Conservation (phyloP, 2,113 vertebrate genomes). For the Ictalurus furcatus region DNA sequence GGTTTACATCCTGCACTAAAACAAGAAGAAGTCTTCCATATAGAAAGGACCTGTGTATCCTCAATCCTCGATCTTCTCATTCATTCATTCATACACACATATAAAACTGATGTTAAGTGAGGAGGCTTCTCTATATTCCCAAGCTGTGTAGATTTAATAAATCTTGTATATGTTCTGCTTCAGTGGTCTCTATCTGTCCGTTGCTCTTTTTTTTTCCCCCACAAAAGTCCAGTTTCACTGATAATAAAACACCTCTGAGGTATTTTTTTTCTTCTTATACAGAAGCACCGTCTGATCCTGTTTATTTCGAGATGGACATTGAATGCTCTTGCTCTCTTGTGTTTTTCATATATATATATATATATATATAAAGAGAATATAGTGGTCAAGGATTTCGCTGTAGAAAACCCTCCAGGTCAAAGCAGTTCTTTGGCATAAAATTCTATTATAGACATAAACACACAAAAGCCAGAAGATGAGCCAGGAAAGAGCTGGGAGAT, state of each 20-base stretch:
- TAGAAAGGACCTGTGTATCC: not conserved
- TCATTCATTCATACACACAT: not conserved
- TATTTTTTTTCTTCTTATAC: not conserved
- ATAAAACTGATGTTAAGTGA: not conserved
- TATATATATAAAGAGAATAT: not conserved
- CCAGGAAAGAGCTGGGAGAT: not conserved
- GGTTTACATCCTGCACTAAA: not conserved
- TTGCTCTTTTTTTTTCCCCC: not conserved
- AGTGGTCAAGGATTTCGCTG: constrained; percentile 27
- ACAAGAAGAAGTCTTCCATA: not conserved
- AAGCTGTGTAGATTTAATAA: not conserved
- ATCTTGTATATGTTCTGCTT: not conserved
- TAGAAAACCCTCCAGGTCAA: not conserved
- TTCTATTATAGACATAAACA: not conserved
- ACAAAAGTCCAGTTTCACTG: not conserved
- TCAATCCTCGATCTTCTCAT: not conserved
- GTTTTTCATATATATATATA: too few relatives aligned
- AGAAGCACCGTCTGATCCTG: not conserved
- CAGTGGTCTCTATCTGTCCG: not conserved
- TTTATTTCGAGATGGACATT: not conserved
- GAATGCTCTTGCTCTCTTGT: not conserved
- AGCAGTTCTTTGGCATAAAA: not conserved
- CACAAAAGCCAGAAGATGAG: not conserved
- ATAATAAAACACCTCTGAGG: not conserved
- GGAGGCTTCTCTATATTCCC: not conserved